Conservation (phyloP, 2,888 invertebrate genomes). For the Drosophila acutilabella region DNA sequence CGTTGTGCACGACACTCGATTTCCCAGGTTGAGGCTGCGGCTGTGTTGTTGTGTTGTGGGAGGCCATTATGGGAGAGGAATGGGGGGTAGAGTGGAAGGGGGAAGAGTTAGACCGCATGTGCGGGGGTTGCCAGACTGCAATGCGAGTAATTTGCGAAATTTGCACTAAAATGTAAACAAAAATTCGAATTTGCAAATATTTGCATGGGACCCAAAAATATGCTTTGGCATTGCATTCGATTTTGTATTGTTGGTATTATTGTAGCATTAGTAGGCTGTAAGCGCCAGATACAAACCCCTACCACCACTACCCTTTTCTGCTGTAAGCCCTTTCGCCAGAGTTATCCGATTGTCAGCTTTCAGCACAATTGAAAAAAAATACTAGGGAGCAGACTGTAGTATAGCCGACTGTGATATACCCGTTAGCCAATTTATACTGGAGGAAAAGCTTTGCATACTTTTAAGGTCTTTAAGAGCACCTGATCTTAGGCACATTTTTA, state of each 20-base stretch:
- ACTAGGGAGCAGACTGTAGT: neutral
- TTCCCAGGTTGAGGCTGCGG: conserved; percentile 8
- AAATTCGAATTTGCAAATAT: conserved; percentile 71
- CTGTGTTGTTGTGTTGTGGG: neutral
- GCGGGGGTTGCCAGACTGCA: conserved; percentile 40
- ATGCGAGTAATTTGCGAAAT: conserved; percentile 73
- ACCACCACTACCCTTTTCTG: neutral
- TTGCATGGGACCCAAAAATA: conserved; percentile 66
- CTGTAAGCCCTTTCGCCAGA: neutral
- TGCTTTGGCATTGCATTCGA: conserved; percentile 48
- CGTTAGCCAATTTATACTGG: neutral
- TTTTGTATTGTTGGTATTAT: conserved; percentile 27
- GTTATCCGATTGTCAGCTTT: conserved; percentile 61
- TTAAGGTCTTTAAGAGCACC: neutral
- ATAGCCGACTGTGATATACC: neutral
- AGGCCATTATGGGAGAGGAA: neutral
- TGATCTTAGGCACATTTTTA: neutral
- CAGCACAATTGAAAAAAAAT: conserved; percentile 69
- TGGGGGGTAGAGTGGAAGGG: neutral
- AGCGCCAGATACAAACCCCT: conserved; percentile 34
- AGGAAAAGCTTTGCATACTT: neutral
- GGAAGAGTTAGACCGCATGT: neutral
- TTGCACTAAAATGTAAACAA: conserved; percentile 77
- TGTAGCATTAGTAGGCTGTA: conserved; percentile 52
- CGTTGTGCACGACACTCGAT: conserved; percentile 30